A percentile compares a stretch with the other conserved stretches of the same genome.
Conservation (phyloP, 2,888 invertebrate genomes). For the Cephus runcator region DNA sequence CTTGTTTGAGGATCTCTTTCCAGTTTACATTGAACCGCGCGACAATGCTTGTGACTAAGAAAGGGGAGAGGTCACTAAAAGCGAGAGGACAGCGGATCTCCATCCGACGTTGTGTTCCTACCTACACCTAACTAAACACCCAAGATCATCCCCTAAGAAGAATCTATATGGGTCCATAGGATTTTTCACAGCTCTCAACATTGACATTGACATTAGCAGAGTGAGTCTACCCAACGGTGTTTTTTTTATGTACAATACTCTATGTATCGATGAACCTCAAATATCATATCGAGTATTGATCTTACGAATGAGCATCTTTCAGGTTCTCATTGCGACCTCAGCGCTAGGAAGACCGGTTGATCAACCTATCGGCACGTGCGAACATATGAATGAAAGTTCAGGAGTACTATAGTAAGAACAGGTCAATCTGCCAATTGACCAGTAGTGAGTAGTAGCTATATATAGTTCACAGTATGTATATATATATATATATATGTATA, state of each 20-base stretch:
- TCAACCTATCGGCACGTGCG: slow-evolving; percentile 28
- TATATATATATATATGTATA: background rate
- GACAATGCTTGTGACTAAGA: slow-evolving; percentile 1
- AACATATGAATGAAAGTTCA: slow-evolving; percentile 55
- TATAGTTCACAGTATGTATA: background rate
- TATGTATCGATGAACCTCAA: background rate
- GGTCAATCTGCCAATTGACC: slow-evolving; percentile 58
- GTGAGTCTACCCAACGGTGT: background rate
- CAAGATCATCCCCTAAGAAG: background rate
- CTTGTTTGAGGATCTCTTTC: slow-evolving; percentile 20
- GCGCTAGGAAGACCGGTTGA: background rate
- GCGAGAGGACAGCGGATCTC: background rate
- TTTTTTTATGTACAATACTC: background rate
- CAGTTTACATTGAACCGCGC: slow-evolving; percentile 17
- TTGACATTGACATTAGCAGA: background rate
- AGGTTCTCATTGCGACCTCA: background rate
- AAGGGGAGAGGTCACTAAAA: slow-evolving; percentile 1
- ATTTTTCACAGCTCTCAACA: background rate
- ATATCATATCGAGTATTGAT: background rate
- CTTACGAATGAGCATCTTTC: background rate
- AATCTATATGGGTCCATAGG: background rate
- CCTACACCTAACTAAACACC: background rate
- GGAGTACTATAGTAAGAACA: slow-evolving; percentile 51
- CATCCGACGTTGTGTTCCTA: background rate
- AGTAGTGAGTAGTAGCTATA: slow-evolving; percentile 30